A percentile compares a stretch with the other conserved stretches of the same genome.
phyloP scores from a whole-genome alignment of 2,888 invertebrate genomes.

The Cetonia aurata region DNA sequence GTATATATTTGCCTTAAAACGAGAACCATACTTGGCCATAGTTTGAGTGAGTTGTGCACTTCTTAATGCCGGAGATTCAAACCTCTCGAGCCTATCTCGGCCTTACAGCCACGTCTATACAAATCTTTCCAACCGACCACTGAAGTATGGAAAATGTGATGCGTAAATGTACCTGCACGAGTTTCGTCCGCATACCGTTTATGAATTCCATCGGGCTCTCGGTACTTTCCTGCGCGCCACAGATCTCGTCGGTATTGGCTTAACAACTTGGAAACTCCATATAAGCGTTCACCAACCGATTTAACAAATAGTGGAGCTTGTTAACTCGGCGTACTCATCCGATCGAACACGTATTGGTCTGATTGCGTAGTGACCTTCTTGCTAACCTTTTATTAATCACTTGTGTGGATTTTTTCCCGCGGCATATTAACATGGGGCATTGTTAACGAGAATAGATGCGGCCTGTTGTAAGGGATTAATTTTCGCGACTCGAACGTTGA shows the following conservation, averaged over 20 bases:
- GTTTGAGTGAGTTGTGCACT: no score
- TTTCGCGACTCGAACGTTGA: neutral
- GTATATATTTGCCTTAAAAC: no score
- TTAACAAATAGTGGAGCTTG: conserved; percentile 25
- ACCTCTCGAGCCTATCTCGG: no score
- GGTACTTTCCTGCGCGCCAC: conserved; percentile 8
- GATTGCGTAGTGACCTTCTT: conserved; percentile 26
- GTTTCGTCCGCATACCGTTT: conserved; percentile 5
- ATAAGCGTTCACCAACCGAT: conserved; percentile 25
- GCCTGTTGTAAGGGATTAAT: neutral
- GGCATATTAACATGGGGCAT: neutral
- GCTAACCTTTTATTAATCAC: conserved; percentile 30
- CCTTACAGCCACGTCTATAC: neutral
- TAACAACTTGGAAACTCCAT: conserved; percentile 32
- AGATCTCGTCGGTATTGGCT: neutral
- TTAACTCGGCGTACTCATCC: conserved; percentile 23
- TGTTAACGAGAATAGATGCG: conserved; percentile 11
- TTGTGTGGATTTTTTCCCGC: neutral
- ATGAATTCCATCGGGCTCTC: conserved; percentile 13
- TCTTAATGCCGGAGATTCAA: no score
- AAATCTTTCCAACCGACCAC: neutral
- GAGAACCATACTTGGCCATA: no score
- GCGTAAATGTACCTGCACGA: neutral
- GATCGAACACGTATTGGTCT: conserved; percentile 16
- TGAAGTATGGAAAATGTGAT: conserved; percentile 13